Base-by-base conservation (phyloP, 2,797 vertebrate genomes). In the Sebastes nivosus region DNA sequence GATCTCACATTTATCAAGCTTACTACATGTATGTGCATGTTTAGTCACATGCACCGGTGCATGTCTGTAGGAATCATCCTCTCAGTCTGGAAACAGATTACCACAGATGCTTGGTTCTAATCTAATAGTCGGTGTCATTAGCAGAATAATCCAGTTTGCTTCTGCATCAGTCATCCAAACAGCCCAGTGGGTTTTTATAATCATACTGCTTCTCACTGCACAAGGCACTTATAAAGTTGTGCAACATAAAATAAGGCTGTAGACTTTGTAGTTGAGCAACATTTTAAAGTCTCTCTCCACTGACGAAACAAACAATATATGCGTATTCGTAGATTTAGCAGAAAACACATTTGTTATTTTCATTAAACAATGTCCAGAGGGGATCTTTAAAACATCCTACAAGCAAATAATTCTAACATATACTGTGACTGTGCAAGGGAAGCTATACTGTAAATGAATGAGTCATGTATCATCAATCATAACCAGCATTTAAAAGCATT, bases 101-200 rank as follows among this genome's bases (percentile, higher is more conserved):
- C 11, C 13, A 32, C 29, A 81, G 38, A 84, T 42, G 24, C 60
- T 38, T 9, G 1, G 20, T 25, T 57, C 11, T 72, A 75, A 85
- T 85, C 71, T 16, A 84, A 88, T 74, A 55, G 36, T 32, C 18
- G 32, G 3, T 27, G 42, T 55, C 55, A 18, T 76, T 58, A 50
- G 27, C n/a, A 75, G 46, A 72, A 64, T 67, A 52, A 78, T 77
- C 6, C 36, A 30, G 58, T 77, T 79, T 58, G 22, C 29, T 24
- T 75, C 27, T 55, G 65, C 70, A 59, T 67, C 54, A 50, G 50
- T 52, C 54, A 58, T 76, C 64, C 54, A 20, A 64, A 34, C 24
- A 14, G 36, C n/a, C 59, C 16, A 11, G 8, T 3, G 29, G 36
- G 20, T 29, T 4, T 29, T 16, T 52, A 29, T 59, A 67, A 57